A percentile compares a stretch with the other conserved stretches of the same genome.
Conservation (phyloP, 2,888 invertebrate species). For the Spodoptera exigua region DNA sequence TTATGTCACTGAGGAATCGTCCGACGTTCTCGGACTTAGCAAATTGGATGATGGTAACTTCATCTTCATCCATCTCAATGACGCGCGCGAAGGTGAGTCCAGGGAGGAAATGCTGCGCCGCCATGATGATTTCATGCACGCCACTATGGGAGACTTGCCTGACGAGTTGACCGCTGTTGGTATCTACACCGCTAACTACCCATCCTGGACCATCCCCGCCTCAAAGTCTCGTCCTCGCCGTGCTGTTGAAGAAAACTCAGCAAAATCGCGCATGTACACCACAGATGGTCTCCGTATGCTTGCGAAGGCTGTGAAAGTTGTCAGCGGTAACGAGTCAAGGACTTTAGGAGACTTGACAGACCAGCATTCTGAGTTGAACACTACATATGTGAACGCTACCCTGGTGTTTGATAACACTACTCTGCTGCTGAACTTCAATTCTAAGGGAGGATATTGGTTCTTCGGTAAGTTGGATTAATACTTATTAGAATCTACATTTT, state of each 20-base stretch:
- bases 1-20: slow-evolving; percentile 75
- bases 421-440: slow-evolving; percentile 71
- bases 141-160: slow-evolving; percentile 84
- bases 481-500: no score
- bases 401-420: slow-evolving; percentile 65
- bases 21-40: slow-evolving; percentile 63
- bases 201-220: slow-evolving; percentile 82
- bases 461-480: slow-evolving; percentile 73
- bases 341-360: neutral
- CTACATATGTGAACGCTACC: slow-evolving; percentile 60
- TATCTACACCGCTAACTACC: slow-evolving; percentile 89
- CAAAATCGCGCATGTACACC: slow-evolving; percentile 4
- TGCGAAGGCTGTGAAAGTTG: slow-evolving; percentile 53
- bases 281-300: slow-evolving; percentile 68
- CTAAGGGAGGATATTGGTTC: slow-evolving; percentile 78
- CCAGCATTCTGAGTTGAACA: slow-evolving; percentile 46
- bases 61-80: slow-evolving; percentile 89
- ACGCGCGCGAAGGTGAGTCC: slow-evolving; percentile 88
- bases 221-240: slow-evolving; percentile 73
- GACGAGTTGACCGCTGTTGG: slow-evolving; percentile 84
- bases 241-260: slow-evolving; percentile 52
- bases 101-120: slow-evolving; percentile 87
- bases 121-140: slow-evolving; percentile 90
- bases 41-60: slow-evolving; percentile 80
- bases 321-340: slow-evolving; percentile 24